These are phyloP conservation scores for Actenoides lindsayi DNA, from an alignment of 2,113 vertebrate genomes.

Conservation along the genomic window DNA sequence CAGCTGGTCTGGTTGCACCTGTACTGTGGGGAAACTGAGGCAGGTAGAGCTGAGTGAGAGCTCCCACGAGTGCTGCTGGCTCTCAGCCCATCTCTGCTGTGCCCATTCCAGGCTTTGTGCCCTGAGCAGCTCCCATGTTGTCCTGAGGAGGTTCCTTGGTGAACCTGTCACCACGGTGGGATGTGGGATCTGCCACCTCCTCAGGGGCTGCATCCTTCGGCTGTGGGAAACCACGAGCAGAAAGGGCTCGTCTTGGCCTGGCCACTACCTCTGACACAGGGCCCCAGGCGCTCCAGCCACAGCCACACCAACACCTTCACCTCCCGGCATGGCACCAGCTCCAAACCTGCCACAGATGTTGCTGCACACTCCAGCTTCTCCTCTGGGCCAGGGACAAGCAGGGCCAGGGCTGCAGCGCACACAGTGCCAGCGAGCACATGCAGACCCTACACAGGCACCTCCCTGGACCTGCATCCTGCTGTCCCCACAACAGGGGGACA, in stretches of 20 bases:
- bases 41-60: not conserved
- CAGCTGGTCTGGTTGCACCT: accelerated
- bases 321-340: accelerated
- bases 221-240: not conserved
- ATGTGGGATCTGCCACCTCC: not conserved
- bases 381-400: accelerated
- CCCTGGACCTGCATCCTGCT: accelerated
- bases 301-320: accelerated
- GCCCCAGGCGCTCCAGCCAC: accelerated
- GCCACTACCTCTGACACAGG: accelerated
- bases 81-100: not conserved
- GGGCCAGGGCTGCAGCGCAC: accelerated
- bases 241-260: accelerated
- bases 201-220: not conserved
- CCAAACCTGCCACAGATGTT: not conserved
- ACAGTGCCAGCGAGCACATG: accelerated
- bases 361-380: not conserved
- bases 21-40: not conserved
- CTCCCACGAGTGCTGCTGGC: accelerated
- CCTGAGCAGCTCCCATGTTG: accelerated
- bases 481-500: accelerated
- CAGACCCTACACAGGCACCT: not conserved
- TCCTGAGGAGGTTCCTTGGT: not conserved
- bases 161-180: accelerated
- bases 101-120: not conserved